Evolutionary conservation across 2,888 invertebrate genomes (phyloP).

Genomic region (Dicyrtomina minuta): DNA sequence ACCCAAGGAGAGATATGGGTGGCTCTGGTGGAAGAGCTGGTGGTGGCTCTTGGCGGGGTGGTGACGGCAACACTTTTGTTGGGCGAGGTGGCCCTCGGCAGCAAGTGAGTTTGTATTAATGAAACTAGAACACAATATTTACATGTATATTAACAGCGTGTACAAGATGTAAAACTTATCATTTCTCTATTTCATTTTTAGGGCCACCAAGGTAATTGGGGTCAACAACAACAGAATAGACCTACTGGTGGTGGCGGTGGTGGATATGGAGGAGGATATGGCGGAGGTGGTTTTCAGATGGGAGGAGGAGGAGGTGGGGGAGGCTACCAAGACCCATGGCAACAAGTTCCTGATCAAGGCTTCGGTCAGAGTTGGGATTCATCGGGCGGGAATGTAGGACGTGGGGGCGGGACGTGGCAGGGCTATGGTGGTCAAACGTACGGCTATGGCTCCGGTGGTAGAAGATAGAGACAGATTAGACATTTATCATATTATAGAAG

Average conservation of each 20-base stretch:
- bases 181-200: background rate
- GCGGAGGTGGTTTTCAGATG: background rate
- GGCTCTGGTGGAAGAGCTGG: conserved; percentile 25
- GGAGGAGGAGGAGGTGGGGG: conserved; percentile 2
- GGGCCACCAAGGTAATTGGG: background rate
- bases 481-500: background rate
- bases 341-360: conserved; percentile 55
- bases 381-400: conserved; percentile 52
- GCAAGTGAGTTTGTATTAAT: too few relatives aligned
- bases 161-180: background rate
- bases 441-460: conserved; percentile 40
- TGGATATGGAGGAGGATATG: conserved; percentile 33
- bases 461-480: conserved; percentile 13
- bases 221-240: conserved; percentile 4
- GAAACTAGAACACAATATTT: background rate
- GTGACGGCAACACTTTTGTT: conserved; percentile 12
- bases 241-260: conserved; percentile 20
- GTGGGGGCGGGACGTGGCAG: conserved; percentile 53
- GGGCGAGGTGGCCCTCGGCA: conserved; percentile 8
- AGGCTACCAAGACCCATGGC: conserved; percentile 46
- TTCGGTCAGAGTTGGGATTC: conserved; percentile 55
- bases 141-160: background rate
- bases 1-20: conserved; percentile 30
- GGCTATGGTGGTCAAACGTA: conserved; percentile 52
- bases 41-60: conserved; percentile 15